Base-by-base conservation (phyloP, 1,140 invertebrate genomes). In the Agrypnia vestita region DNA sequence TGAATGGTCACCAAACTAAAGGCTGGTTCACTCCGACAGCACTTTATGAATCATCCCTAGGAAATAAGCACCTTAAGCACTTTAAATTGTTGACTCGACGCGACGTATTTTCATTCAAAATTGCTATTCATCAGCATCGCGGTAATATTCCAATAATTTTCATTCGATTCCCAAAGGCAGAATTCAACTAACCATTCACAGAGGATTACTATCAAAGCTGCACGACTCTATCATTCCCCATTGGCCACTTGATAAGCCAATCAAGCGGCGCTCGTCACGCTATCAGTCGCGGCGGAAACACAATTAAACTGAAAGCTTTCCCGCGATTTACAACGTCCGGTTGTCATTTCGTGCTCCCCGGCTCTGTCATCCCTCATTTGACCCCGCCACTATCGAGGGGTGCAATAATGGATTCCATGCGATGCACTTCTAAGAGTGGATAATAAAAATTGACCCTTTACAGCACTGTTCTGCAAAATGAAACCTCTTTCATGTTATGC, bases 291-390 rank as follows among this genome's bases (percentile, higher is more conserved):
- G 25, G 6, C 71, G 71, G 71, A 73, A 73, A 73, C 53, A 73
- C 49, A 73, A 73, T 73, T 49, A 73, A 73, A 55, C 71, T 73
- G 53, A 73, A 73, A 73, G 71, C 51, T 55, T 73, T 73, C 51
- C 17, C 51, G 47, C 19, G 19, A 19, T 49, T 73, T 25, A 64
- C 61, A 21, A 43, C 61, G 19, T 64, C 61, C 61, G 61, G 1
- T 25, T 25, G 61, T 12, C 25, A 51, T 67, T 67, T 25, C 62
- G 19, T 21, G 62, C 13, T 25, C 8, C n/a, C 71, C 49, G 21
- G 47, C 13, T n/a, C 47, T 12, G 21, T 73, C 51, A 53, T 43
- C 51, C 53, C 71, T 25, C 47, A 19, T 71, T 49, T 17, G n/a
- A 15, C 47, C 46, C 67, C 67, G 67, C 0, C n/a, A 35, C 25